Base-by-base conservation (phyloP, 2,797 vertebrate genomes). In the Acestrorhynchus altus region DNA sequence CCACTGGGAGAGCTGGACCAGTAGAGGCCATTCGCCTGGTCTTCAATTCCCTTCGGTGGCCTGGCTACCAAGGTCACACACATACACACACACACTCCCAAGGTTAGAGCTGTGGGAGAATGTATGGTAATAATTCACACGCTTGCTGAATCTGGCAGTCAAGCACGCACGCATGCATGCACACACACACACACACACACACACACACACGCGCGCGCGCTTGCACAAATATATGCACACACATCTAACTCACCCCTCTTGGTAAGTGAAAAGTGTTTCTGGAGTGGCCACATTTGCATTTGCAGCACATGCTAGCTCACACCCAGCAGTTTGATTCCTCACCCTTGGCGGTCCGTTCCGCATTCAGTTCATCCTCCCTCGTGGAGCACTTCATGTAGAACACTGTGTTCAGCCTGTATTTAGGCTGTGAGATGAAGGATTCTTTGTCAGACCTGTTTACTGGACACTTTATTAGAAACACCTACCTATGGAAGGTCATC, bases 1-100 rank as follows among this genome's bases (percentile, higher is more conserved):
- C 72, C 59, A 39, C 74, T 59, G 61, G 67, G 70, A 86, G 78
- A 77, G 74, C 79, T 72, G 24, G 73, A 81, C 78, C 87, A 83
- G 82, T 84, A 83, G 61, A 87, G 81, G 84, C 76, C 81, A 77
- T 88, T 87, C 79, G 52, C 79, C 81, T 83, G 78, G 83, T 83
- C 77, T 64, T 86, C 85, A 80, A 83, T 88, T 82, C 83, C 78
- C 81, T 66, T 35, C 73, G 83, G 74, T 79, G 78, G 74, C 81
- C 79, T 60, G 56, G 60, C 83, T 87, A 84, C 89, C 86, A 90
- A 85, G 85, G 84, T 87, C 85, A 85, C 73, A 81, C 72, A 24
- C 13, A 73, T 80, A 68, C 85, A 85, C 73, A 81, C 72, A 24
- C 13, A 73, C 81, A 68, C 15, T 66, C 71, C 68, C 86, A 87